Evolutionary conservation across 35 echinoderm and acorn worm genomes (phyloP).

Genomic region (Strongylocentrotus purpuratus): DNA sequence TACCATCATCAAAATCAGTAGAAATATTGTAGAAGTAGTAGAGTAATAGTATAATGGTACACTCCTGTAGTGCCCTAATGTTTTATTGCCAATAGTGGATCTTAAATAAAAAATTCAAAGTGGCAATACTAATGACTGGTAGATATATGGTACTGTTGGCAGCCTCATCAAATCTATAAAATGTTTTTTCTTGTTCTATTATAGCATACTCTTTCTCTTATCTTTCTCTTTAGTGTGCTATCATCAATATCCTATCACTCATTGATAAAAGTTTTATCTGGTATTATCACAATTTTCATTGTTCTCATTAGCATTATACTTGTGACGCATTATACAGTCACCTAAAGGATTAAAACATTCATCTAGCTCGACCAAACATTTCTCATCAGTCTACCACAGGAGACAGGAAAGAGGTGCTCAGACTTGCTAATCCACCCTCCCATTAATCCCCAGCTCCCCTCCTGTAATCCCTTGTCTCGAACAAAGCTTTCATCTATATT

Average conservation of each 20-base stretch:
- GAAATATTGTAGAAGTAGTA: not conserved
- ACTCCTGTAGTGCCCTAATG: not conserved
- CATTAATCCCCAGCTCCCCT: not conserved
- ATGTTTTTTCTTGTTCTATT: not conserved
- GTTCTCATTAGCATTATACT: not conserved
- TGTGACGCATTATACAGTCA: not conserved
- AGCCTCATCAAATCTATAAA: no score
- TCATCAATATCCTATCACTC: not conserved
- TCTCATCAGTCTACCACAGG: not conserved
- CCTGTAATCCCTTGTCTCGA: not conserved
- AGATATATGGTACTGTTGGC: no score
- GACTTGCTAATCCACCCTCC: constrained; percentile 5
- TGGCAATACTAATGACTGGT: no score
- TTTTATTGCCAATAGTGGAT: no score
- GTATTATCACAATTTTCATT: not conserved
- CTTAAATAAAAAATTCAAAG: no score
- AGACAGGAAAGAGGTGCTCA: constrained; percentile 25
- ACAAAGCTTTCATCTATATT: not conserved
- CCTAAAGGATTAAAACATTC: not conserved
- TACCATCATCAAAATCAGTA: not conserved
- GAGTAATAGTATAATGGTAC: not conserved
- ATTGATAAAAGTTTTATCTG: not conserved
- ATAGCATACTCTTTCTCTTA: not conserved
- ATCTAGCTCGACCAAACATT: not conserved
- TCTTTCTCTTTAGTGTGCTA: not conserved